phyloP scores from a whole-genome alignment of 92 coral and sea anemone species.

The Phenganax marumi region DNA sequence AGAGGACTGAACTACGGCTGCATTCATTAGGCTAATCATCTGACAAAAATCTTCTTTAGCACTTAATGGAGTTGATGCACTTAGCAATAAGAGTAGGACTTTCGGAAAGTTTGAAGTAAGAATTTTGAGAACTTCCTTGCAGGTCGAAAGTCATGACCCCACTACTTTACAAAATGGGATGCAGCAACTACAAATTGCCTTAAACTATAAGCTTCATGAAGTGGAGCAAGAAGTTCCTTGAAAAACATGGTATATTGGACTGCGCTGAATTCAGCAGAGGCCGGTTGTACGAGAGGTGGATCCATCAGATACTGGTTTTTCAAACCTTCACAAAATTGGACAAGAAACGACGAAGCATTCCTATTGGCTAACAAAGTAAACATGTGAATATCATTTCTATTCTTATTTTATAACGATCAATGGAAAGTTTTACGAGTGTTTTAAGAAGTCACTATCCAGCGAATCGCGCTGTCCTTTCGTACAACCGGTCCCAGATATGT shows the following conservation, averaged over 20 bases:
- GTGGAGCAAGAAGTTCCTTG: neutral
- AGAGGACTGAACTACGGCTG: neutral
- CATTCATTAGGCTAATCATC: neutral
- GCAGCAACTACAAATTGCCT: neutral
- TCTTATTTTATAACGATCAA: too few relatives aligned
- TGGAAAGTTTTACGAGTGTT: too few relatives aligned
- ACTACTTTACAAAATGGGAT: neutral
- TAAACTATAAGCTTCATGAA: neutral
- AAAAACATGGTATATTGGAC: neutral
- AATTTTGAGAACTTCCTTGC: neutral
- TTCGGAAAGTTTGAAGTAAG: neutral
- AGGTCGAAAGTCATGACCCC: conserved; percentile 1
- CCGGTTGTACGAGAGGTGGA: too few relatives aligned
- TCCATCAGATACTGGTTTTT: too few relatives aligned
- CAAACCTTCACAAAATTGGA: too few relatives aligned
- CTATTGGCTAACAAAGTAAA: too few relatives aligned
- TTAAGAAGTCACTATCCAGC: too few relatives aligned
- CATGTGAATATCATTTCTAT: neutral
- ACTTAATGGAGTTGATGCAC: neutral
- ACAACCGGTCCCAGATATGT: too few relatives aligned
- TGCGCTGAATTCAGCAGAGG: neutral
- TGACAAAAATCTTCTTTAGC: neutral
- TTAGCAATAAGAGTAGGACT: neutral
- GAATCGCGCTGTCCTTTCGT: too few relatives aligned
- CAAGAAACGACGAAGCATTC: too few relatives aligned